Evolutionary conservation across 1,140 invertebrate genomes (phyloP), one percentile per base, ranked within the genome.

Genomic region (Hycleus cichorii): DNA sequence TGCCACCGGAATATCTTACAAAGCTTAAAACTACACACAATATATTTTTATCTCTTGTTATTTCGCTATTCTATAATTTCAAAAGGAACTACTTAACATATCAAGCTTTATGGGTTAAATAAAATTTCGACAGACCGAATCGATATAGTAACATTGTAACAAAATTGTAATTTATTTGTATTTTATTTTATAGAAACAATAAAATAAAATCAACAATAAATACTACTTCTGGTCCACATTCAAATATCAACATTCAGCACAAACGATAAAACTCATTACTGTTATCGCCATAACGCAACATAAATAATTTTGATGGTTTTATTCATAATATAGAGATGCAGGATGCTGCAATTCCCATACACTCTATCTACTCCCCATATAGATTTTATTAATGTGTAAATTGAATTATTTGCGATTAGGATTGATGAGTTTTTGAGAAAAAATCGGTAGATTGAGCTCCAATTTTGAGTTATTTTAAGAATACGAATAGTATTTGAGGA

Each of bases 231-330:
- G 55, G 8, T 49, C 39, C 10, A 48, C 47, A 39, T 49, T 57
- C 43, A 49, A 57, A 57, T 49, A 49, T 57, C 61, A 64, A 56
- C 62, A 60, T 59, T 63, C 56, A 59, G 61, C 57, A 55, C 57
- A 57, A 62, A 63, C 62, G 62, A 64, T 66, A 62, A 64, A 64
- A 66, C 62, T 66, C 64, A 64, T 66, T 66, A 64, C 57, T 51
- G 54, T 64, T 66, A 64, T 66, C 64, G 57, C 51, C 62, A 62
- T 66, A 52, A 62, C 62, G 62, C 62, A 66, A 64, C 64, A 64
- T 66, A 66, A 66, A 66, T 66, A 64, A 66, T 64, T 63, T 61
- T 57, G 61, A 65, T 60, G 56, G 61, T 58, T 63, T 65, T 65
- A 65, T 65, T 58, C 18, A 18, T 45, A 58, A 60, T 59, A 62